A percentile compares a stretch with the other conserved stretches of the same genome.
These are phyloP conservation scores for Drosophila atripex DNA, from an alignment of 2,888 invertebrate genomes.

Conservation along the genomic window DNA sequence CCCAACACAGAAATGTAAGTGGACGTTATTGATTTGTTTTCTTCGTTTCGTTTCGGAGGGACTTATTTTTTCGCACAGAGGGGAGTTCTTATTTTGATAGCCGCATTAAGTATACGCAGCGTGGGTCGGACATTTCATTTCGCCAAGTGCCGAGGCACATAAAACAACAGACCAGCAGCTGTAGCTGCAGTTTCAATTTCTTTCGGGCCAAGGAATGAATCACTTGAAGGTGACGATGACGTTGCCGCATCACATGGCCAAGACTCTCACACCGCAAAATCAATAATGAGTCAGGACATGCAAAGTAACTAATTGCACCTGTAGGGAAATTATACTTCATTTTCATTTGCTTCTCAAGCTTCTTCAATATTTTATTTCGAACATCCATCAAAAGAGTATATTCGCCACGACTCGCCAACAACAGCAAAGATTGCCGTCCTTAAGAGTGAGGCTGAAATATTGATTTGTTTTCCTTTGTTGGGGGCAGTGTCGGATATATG, in stretches of 20 bases:
- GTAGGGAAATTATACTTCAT: neutral
- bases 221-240: conserved; percentile 43
- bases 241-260: conserved; percentile 65
- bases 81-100: conserved; percentile 33
- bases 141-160: conserved; percentile 7
- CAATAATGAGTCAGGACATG: conserved; percentile 68
- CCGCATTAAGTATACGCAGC: conserved; percentile 40
- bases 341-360: neutral
- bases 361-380: neutral
- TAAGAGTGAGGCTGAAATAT: conserved; percentile 11
- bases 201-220: conserved; percentile 11
- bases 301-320: conserved; percentile 36
- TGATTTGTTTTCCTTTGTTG: conserved; percentile 26
- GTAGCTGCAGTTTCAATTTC: conserved; percentile 20
- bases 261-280: conserved; percentile 66
- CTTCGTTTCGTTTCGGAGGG: conserved; percentile 5
- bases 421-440: conserved; percentile 8
- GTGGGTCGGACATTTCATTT: conserved; percentile 23
- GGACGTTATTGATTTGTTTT: conserved; percentile 65
- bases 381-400: neutral
- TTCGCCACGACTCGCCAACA: neutral
- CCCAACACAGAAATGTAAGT: conserved; percentile 68
- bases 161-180: conserved; percentile 8
- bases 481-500: neutral
- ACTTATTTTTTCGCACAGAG: conserved; percentile 27